These are phyloP conservation scores for Kryptolebias ocellatus DNA, from an alignment of 2,797 vertebrate species.

Conservation along the genomic window DNA sequence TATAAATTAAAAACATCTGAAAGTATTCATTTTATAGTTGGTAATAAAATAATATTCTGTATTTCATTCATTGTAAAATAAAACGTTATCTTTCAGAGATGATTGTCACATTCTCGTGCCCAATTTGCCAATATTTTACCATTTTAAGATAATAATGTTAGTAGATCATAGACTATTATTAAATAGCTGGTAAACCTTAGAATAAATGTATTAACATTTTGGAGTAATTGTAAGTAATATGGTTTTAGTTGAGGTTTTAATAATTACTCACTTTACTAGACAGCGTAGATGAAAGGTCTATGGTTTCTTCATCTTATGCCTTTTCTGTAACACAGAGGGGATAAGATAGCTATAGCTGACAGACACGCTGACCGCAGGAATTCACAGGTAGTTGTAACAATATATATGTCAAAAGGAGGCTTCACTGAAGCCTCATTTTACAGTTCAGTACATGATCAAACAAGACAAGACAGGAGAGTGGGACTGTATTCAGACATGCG, in stretches of 20 bases:
- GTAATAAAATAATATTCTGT: no score
- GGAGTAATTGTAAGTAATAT: not conserved
- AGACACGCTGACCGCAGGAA: constrained; percentile 57
- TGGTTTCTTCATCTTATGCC: constrained; percentile 10
- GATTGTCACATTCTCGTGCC: not conserved
- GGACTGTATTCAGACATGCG: constrained; percentile 48
- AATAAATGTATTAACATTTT: no score
- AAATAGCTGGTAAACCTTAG: no score
- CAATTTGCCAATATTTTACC: no score
- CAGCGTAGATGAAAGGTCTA: not conserved
- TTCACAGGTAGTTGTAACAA: constrained; percentile 68
- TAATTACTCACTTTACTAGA: not conserved
- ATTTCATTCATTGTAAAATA: not conserved
- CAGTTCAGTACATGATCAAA: constrained; percentile 65
- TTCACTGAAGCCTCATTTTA: constrained; percentile 63
- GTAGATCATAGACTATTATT: not conserved
- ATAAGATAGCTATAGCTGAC: not conserved
- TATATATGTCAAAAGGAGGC: constrained; percentile 71
- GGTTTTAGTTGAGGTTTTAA: not conserved
- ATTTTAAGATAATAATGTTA: not conserved
- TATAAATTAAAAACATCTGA: no score
- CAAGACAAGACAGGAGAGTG: constrained; percentile 56
- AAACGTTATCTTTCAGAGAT: not conserved
- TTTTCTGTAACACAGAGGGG: constrained; percentile 14
- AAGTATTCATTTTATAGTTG: no score